These are phyloP conservation scores for Diplosoma virens DNA, from an alignment of 23 tunicate species.

Conservation along the genomic window DNA sequence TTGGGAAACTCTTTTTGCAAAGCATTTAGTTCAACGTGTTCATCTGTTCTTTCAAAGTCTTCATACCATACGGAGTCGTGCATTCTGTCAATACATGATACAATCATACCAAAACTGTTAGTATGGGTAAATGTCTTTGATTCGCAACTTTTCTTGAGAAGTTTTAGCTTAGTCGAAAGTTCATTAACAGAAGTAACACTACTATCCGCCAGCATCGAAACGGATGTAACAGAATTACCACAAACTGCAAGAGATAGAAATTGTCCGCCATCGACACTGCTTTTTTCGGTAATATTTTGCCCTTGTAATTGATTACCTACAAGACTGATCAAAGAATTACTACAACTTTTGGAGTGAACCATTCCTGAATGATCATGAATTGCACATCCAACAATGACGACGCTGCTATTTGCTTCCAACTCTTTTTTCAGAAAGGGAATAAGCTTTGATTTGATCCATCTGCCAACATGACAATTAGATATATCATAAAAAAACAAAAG, in stretches of 20 bases:
- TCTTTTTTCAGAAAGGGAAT: constrained; percentile 1
- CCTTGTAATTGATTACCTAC: neutral
- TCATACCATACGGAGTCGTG: constrained; percentile 19
- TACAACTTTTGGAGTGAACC: constrained; percentile 2
- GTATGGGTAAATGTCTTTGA: neutral
- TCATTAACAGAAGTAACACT: neutral
- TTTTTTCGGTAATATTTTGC: neutral
- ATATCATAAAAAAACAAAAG: constrained; percentile 22
- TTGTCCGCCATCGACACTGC: neutral
- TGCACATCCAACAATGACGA: constrained; percentile 27
- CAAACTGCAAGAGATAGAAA: constrained; percentile 4
- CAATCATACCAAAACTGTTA: constrained; percentile 18
- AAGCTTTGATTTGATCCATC: neutral
- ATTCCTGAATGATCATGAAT: neutral
- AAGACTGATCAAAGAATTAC: neutral
- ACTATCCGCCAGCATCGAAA: constrained; percentile 8
- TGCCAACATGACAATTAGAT: neutral
- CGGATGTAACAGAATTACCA: constrained; percentile 10
- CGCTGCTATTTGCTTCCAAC: neutral
- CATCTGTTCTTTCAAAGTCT: neutral
- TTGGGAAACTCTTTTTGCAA: constrained; percentile 10
- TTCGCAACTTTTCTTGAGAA: neutral
- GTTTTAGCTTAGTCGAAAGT: neutral
- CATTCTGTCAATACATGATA: constrained; percentile 25
- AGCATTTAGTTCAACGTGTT: constrained; percentile 7